A percentile compares a stretch with the other conserved stretches of the same genome.
phyloP scores from a whole-genome alignment of 2,888 invertebrate species.

The Syrphus vitripennis region DNA sequence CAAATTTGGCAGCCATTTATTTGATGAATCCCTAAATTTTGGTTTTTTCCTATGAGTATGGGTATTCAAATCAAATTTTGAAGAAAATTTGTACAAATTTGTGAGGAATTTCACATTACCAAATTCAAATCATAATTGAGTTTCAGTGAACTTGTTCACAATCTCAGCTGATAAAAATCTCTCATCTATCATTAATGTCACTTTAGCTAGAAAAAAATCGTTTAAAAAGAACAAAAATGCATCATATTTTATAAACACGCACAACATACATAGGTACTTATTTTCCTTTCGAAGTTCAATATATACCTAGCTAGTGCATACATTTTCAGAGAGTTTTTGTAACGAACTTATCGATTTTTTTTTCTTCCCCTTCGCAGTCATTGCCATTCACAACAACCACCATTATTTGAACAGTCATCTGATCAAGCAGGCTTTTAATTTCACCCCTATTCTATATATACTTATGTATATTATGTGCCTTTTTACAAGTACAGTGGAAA shows the following conservation, averaged over 20 bases:
- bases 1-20: too few species aligned
- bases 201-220: slow-evolving; percentile 41
- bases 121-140: too few species aligned
- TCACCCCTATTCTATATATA: slow-evolving; percentile 56
- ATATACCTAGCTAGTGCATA: too few species aligned
- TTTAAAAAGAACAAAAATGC: slow-evolving; percentile 23
- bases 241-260: background rate
- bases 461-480: slow-evolving; percentile 6
- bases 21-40: too few species aligned
- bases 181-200: slow-evolving; percentile 40
- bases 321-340: too few species aligned
- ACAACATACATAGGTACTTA: background rate
- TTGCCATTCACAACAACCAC: slow-evolving; percentile 45
- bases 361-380: slow-evolving; percentile 45
- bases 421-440: slow-evolving; percentile 67
- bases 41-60: too few species aligned
- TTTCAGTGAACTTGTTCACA: slow-evolving; percentile 49
- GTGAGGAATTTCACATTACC: too few species aligned
- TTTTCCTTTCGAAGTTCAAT: background rate
- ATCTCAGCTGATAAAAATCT: slow-evolving; percentile 56
- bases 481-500: slow-evolving; percentile 30
- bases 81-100: too few species aligned
- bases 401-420: slow-evolving; percentile 51
- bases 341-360: slow-evolving; percentile 68
- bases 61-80: too few species aligned